A percentile compares a stretch with the other conserved stretches of the same genome.
phyloP scores from a whole-genome alignment of 2,797 vertebrate genomes.

The Astyanax mexicanus region DNA sequence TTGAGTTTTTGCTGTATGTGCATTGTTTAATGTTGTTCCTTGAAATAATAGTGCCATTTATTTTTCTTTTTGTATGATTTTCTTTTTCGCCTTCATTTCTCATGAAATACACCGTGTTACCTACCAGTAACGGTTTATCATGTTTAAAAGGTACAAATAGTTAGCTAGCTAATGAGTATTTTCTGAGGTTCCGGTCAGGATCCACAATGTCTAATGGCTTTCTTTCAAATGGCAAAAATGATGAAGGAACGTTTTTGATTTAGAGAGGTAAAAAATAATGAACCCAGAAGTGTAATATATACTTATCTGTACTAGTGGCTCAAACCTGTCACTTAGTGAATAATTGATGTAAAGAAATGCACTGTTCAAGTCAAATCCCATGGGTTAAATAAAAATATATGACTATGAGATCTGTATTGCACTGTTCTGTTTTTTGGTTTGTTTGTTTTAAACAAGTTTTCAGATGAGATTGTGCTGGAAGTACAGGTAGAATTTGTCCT shows the following conservation, averaged over 20 bases:
- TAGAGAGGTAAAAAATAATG: constrained; percentile 47
- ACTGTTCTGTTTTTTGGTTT: neutral
- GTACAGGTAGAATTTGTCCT: no score
- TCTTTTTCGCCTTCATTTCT: constrained; percentile 67
- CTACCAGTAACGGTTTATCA: constrained; percentile 70
- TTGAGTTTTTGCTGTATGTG: constrained; percentile 58
- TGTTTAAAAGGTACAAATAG: constrained; percentile 69
- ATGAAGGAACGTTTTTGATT: constrained; percentile 70
- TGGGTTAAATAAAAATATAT: constrained; percentile 81
- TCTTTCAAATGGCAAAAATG: constrained; percentile 64
- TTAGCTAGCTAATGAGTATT: constrained; percentile 25
- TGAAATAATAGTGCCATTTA: constrained; percentile 78
- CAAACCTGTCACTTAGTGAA: constrained; percentile 78
- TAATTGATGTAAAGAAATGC: constrained; percentile 86
- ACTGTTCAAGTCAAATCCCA: constrained; percentile 84
- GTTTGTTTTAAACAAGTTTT: no score
- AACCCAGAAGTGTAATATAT: constrained; percentile 79
- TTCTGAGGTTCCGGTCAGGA: constrained; percentile 52
- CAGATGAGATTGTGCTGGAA: no score
- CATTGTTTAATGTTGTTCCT: constrained; percentile 74
- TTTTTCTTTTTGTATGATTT: constrained; percentile 61
- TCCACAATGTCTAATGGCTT: constrained; percentile 64
- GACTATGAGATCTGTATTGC: constrained; percentile 65
- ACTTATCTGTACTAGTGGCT: constrained; percentile 80
- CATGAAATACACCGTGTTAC: constrained; percentile 71